Base-by-base conservation (phyloP, 2,888 invertebrate species). In the Trachelus tabidus region DNA sequence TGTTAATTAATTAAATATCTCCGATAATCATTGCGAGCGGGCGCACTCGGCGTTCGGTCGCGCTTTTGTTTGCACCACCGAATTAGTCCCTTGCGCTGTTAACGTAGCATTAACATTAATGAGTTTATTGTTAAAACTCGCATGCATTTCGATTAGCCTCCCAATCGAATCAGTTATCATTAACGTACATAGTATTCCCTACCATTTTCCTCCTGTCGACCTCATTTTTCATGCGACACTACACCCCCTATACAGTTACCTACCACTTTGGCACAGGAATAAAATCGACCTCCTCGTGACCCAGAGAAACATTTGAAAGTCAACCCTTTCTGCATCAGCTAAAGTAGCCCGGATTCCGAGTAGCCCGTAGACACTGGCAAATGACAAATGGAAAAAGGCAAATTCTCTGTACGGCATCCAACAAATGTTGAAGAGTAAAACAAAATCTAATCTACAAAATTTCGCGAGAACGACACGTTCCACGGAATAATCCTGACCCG, bases 111-210 rank as follows among this genome's bases (percentile, higher is more conserved):
- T 89, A 88, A 87, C 88, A 85, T 87, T 89, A 90, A 89, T 86
- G 85, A 85, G 85, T 87, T 87, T 88, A 89, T 89, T 89, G 89
- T 88, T 87, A 87, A 89, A 90, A 89, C 81, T 87, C 82, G 83
- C 85, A 83, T 85, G 85, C 81, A 83, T 87, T 88, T 86, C 87
- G 85, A 89, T 88, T 88, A 88, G 81, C 82, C 78, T 75, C 76
- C 78, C 83, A 84, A 86, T 86, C 82, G 82, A 85, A 83, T 86
- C 83, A 81, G 84, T 87, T 84, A 83, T 85, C 84, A 82, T 71
- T 71, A 71, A 34, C 71, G 71, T 33, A 31, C 71, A 33, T 30
- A 34, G 71, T 33, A 71, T 56, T 56, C 56, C 23, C 56, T 23
- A 23, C 56, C 56, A 56, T 56, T 56, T 56, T 56, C 23, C 56